phyloP scores from a whole-genome alignment of 37 sponge, comb jelly and placozoan genomes.

The Petrosia ficiformis region DNA sequence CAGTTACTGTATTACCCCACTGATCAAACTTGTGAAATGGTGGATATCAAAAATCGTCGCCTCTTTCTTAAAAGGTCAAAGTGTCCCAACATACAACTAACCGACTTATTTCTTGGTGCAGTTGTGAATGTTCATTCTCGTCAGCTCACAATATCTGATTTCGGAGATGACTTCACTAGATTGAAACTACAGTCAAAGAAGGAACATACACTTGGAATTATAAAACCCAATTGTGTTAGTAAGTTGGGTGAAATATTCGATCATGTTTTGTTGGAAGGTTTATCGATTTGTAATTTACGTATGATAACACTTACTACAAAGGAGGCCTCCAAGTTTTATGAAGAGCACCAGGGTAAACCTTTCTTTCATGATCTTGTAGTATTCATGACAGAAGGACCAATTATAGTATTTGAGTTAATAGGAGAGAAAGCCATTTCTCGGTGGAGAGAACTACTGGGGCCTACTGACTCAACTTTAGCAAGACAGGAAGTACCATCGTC shows the following conservation, averaged over 20 bases:
- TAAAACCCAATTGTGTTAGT: slow-evolving; percentile 77
- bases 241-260: slow-evolving; percentile 80
- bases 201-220: slow-evolving; percentile 83
- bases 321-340: slow-evolving; percentile 83
- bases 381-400: slow-evolving; percentile 79
- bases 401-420: slow-evolving; percentile 80
- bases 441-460: slow-evolving; percentile 73
- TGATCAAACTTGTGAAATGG: slow-evolving; percentile 89
- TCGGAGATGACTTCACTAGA: slow-evolving; percentile 88
- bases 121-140: slow-evolving; percentile 86
- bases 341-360: slow-evolving; percentile 62
- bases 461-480: slow-evolving; percentile 72
- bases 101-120: slow-evolving; percentile 83
- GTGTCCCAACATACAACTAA: slow-evolving; percentile 50
- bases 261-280: slow-evolving; percentile 34
- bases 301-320: slow-evolving; percentile 74
- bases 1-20: slow-evolving; percentile 80
- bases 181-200: slow-evolving; percentile 58
- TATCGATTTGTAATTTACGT: slow-evolving; percentile 74
- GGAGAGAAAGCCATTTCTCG: slow-evolving; percentile 65
- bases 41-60: slow-evolving; percentile 82
- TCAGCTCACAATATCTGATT: slow-evolving; percentile 85
- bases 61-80: slow-evolving; percentile 83
- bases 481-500: slow-evolving; percentile 68
- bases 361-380: slow-evolving; percentile 57